phyloP scores from a whole-genome alignment of 1,140 invertebrate genomes.

The Eurosta solidaginis region DNA sequence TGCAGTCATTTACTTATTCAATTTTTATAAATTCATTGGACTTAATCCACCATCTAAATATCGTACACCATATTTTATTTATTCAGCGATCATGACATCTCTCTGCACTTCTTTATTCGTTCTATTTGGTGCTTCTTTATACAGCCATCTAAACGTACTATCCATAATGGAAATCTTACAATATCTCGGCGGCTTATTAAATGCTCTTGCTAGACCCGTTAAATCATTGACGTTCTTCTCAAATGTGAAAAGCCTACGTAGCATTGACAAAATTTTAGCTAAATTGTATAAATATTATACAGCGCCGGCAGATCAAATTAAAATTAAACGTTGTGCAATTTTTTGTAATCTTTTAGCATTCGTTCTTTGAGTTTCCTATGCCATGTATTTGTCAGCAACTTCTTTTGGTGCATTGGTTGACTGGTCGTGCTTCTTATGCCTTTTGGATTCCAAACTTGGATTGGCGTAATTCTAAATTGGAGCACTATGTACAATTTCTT shows the following conservation, averaged over 20 bases:
- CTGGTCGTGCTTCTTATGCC: too few species aligned
- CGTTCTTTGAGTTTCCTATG: conserved; percentile 34
- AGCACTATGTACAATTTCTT: conserved; percentile 38
- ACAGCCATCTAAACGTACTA: neutral
- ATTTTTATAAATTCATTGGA: neutral
- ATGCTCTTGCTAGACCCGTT: neutral
- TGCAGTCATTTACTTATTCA: conserved; percentile 7
- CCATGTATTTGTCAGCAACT: neutral
- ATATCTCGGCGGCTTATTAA: neutral
- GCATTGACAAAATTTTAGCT: conserved; percentile 34
- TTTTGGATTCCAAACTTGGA: too few species aligned
- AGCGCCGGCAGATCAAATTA: conserved; percentile 12
- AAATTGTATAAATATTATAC: conserved; percentile 31
- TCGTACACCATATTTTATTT: neutral
- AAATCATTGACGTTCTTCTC: neutral
- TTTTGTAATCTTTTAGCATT: conserved; percentile 39
- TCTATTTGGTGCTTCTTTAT: neutral
- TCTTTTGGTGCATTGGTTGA: too few species aligned
- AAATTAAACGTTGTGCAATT: conserved; percentile 12
- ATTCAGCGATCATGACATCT: neutral
- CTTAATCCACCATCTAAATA: neutral
- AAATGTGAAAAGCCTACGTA: conserved; percentile 14
- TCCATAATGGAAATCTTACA: neutral
- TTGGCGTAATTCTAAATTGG: neutral
- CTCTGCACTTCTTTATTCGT: neutral